Base-by-base conservation (phyloP, 2,113 vertebrate species). In the Solea senegalensis region DNA sequence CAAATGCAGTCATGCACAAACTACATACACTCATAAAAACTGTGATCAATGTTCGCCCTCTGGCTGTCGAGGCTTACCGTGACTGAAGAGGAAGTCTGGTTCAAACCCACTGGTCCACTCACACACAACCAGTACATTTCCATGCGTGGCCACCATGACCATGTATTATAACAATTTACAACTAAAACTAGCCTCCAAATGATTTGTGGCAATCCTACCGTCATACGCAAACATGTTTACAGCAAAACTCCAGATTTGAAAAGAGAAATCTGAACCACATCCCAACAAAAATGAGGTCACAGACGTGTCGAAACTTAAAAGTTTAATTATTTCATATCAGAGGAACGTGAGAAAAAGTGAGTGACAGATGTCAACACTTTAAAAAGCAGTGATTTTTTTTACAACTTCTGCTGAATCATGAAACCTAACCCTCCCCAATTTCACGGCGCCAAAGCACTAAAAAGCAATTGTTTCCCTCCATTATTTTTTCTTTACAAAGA, bases 11-110 rank as follows among this genome's bases (percentile, higher is more conserved):
- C 74, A 66, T 12, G 48, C 73, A 73, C 45, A 74, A 39, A 54
- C 26, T 10, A 21, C 69, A 54, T 41, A 21, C 62, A 64, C 50
- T 73, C 69, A 69, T 68, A 61, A 74, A 58, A 48, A 58, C 26
- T 34, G 65, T 73, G 81, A 92, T 92, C 90, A 84, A 89, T 92
- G 58, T 53, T 50, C 76, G 67, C 85, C 89, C 81, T 82, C 74
- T 45, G 90, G 91, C 86, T 81, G 77, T 81, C 74, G 81, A 84
- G 83, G 71, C 56, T 71, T 78, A 73, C 66, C 16, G 75, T 74
- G 78, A 81, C 78, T 82, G 85, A 87, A 72, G 79, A 82, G 84
- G 82, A 65, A 74, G 69, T 51, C 66, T 84, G 77, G 69, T 84
- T 81, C 88, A 83, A 88, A 88, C 65, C 81, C 78, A 79, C 75